Base-by-base conservation (phyloP, 2,888 invertebrate genomes). In the Nowickia ferox region DNA sequence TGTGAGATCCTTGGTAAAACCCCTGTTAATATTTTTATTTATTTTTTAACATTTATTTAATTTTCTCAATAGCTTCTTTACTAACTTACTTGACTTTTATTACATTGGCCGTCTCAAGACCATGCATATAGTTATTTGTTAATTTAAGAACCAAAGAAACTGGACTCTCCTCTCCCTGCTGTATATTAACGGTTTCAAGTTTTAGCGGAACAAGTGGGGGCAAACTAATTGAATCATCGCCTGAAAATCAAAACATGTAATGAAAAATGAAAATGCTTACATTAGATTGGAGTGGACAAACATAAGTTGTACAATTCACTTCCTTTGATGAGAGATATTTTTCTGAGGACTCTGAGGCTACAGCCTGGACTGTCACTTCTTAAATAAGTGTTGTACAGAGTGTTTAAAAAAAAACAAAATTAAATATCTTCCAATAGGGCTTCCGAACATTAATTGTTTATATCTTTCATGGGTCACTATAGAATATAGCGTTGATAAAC, bases 61-160 rank as follows among this genome's bases (percentile, higher is more conserved):
- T 17, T 40, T 66, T 57, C 9, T 3, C 1, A 9, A 22, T 1
- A 30, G 2, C 51, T 15, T 40, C 5, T 22, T 6, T 15, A 11
- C 19, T 40, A 57, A 42, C 77, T 55, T 53, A 84, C 92, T 88
- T 90, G 40, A 90, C 84, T 83, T 89, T 89, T 0, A 61, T 44
- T 1, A 88, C 85, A 46, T 76, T 84, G 4, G 89, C 38, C 2
- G 74, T 65, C 13, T 87, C 87, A 0, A 90, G 46, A 3, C 92
- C 92, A 53, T 10, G n/a, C 0, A 91, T 10, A 3, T 87, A 30
- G 63, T 88, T 90, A 65, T 93, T 87, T 42, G 81, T 90, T 10
- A 93, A 90, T 6, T 84, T 87, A 0, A 93, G 83, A 69, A 91
- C 90, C 44, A 92, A 89, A 66, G 89, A 90, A 0, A 93, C 92